Evolutionary conservation across 2,113 vertebrate species (phyloP), one percentile per base, ranked within the genome.

Genomic region (Zosterops borbonicus): DNA sequence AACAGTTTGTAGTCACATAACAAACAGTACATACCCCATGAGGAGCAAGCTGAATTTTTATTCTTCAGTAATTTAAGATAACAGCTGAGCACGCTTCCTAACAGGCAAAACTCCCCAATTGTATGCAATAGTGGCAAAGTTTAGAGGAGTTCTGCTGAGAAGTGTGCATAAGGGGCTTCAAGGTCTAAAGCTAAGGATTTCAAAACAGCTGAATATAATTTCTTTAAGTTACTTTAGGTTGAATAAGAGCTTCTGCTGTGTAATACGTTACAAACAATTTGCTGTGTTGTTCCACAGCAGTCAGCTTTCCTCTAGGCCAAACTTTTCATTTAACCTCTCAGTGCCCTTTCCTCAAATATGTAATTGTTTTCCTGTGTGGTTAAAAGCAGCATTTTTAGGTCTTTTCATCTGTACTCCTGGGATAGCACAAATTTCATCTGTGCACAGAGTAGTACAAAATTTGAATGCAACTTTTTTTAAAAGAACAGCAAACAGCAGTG

Each of bases 281-380:
- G 64, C 65, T 46, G 31, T 92, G 91, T 58, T 97, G 70, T 67
- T 84, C 89, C 70, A 95, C 64, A 87, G 85, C 83, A 95, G 86
- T 87, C 78, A 91, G 87, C 56, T 88, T 96, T 94, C 92, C 91
- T 75, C 83, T 86, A 94, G 79, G 63, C 82, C 90, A 74, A 91
- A 56, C 90, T 95, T 95, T 71, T 94, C 78, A 90, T 91, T 96
- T 95, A 96, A 96, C 95, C 81, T 96, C 75, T 87, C 50, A 41
- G 74, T 94, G 90, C 89, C 88, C 81, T 92, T 95, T 96, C 87
- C 88, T 91, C 91, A 95, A 92, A 95, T 95, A 94, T 81, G 89
- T 93, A 96, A 95, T 96, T 97, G 87, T 92, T 97, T 96, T 97
- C 96, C 91, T 96, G 90, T 94, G 91, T 71, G 88, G 91, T 96